phyloP scores from a whole-genome alignment of 2,113 vertebrate genomes.

The Microcebus lehilahytsara region DNA sequence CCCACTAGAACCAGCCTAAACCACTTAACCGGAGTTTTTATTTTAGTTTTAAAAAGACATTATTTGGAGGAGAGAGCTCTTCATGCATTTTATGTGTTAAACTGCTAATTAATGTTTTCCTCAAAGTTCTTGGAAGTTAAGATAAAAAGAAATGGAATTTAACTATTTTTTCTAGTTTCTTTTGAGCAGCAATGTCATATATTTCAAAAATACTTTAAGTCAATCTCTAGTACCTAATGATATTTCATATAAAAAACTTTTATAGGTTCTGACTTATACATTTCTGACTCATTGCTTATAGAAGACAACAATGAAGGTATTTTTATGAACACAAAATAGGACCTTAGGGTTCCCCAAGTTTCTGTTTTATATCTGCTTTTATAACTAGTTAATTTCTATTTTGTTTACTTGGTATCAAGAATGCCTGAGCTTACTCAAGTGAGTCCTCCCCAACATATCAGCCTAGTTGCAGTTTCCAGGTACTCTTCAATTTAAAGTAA shows the following conservation, averaged over 20 bases:
- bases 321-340: background rate
- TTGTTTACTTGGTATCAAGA: background rate
- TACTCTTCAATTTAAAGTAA: background rate
- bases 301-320: rapidly evolving
- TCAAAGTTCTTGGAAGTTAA: background rate
- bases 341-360: background rate
- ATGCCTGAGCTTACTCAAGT: background rate
- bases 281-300: background rate
- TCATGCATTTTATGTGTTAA: background rate
- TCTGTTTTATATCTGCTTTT: background rate
- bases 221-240: rapidly evolving
- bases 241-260: background rate
- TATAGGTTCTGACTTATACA: background rate
- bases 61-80: background rate
- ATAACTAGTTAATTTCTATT: background rate
- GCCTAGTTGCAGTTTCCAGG: background rate
- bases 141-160: background rate
- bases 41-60: background rate
- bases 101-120: background rate
- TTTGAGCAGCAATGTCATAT: background rate
- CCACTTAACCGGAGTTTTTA: background rate
- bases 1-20: rapidly evolving
- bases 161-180: background rate
- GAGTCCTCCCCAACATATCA: background rate
- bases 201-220: background rate